Base-by-base conservation (phyloP, 1,140 invertebrate genomes). In the Apis laboriosa region DNA sequence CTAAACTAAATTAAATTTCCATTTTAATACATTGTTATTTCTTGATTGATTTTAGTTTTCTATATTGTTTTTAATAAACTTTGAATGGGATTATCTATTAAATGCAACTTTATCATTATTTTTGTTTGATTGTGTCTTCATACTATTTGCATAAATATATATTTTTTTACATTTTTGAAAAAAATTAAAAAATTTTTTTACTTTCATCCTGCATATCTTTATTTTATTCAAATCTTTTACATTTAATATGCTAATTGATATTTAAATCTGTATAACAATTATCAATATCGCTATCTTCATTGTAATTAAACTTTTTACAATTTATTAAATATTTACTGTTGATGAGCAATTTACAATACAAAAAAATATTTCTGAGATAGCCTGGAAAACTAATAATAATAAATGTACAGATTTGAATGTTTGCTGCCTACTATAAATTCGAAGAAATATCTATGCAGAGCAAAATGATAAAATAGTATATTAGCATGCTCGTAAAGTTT, bases 11-110 rank as follows among this genome's bases (percentile, higher is more conserved):
- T 43, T 43, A 91, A 0, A 94, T 90, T n/a, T 94, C 91, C 49
- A 94, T 91, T 84, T 92, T 93, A 0, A 93, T 94, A 87, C 83
- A 94, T 91, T 12, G 95, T 89, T 12, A 91, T 82, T 53, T 94
- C 92, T 53, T 92, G 91, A 75, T 94, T 91, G 9, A 93, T 17
- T 87, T 88, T 28, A 88, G 75, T 83, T 90, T 92, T 51, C 84
- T 88, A 12, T 77, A 49, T 83, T 80, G 19, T 80, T 76, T 1
- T 43, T 56, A 5, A 34, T 34, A 60, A 84, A 55, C 21, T 93
- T 90, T 7, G 90, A 77, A 86, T 94, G 93, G 11, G 74, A 51
- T 34, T 93, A 3, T 43, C 85, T 3, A 43, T 63, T 9, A 92
- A 79, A 68, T 94, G 93, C 5, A 80, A 17, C 11, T 87, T 66